Percentiles rank a stretch among this genome's conserved stretches.
phyloP scores from a whole-genome alignment of 2,888 invertebrate genomes.

The Brenthis daphne region DNA sequence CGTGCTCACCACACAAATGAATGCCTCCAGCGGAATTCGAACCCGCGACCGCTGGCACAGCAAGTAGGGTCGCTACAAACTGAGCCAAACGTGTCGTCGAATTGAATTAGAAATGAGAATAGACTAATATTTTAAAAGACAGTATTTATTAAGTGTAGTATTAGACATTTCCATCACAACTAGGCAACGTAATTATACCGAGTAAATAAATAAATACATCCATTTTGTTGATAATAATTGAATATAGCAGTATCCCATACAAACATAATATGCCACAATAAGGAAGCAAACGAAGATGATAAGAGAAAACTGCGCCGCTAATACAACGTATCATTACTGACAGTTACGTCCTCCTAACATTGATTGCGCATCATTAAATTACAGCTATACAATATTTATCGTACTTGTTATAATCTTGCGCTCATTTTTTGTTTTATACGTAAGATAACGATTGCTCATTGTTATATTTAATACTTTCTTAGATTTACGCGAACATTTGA shows the following conservation, averaged over 20 bases:
- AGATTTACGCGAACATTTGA: too few species aligned
- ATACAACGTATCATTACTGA: slow-evolving; percentile 32
- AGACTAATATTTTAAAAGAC: slow-evolving; percentile 1
- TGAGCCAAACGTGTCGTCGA: too few species aligned
- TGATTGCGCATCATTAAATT: slow-evolving; percentile 40
- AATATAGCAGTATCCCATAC: slow-evolving; percentile 20
- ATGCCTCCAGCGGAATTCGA: too few species aligned
- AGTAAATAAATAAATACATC: slow-evolving; percentile 15
- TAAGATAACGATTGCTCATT: not conserved
- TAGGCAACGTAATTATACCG: slow-evolving; percentile 15
- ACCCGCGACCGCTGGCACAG: too few species aligned
- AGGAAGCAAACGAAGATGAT: slow-evolving; percentile 36
- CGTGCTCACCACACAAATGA: too few species aligned
- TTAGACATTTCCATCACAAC: slow-evolving; percentile 15
- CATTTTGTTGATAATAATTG: slow-evolving; percentile 14
- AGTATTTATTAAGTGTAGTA: slow-evolving; percentile 11
- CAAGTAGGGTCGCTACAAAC: too few species aligned
- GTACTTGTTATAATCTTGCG: slow-evolving; percentile 2
- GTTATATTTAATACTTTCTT: too few species aligned
- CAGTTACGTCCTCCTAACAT: slow-evolving; percentile 40
- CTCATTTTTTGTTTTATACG: not conserved
- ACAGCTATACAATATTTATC: slow-evolving; percentile 25
- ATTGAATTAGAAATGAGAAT: slow-evolving; percentile 1
- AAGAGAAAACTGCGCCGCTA: slow-evolving; percentile 41
- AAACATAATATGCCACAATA: slow-evolving; percentile 27